Evolutionary conservation across 2,888 invertebrate species (phyloP).

Genomic region (Coleophora flavipennella): DNA sequence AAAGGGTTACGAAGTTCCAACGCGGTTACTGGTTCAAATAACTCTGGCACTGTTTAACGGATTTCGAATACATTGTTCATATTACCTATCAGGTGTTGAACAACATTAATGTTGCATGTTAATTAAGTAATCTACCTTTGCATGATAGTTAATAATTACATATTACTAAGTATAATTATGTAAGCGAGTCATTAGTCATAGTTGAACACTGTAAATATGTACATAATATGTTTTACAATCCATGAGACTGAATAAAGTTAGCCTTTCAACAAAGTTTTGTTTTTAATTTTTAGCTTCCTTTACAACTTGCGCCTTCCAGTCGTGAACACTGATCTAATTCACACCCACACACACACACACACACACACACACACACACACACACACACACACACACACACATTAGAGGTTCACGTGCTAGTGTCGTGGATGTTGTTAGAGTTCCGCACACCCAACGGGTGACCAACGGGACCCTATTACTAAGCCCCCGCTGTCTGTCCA

Average conservation of each 20-base stretch:
- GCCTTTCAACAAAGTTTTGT: conserved; percentile 12
- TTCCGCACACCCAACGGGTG: no score
- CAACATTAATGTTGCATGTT: neutral
- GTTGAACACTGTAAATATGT: conserved; percentile 12
- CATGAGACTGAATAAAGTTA: conserved; percentile 19
- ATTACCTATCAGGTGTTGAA: no score
- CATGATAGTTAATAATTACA: neutral
- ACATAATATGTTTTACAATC: conserved; percentile 10
- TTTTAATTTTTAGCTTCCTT: conserved; percentile 3
- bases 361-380: no score
- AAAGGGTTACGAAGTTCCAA: no score
- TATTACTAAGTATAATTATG: conserved; percentile 1
- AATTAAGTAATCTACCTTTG: conserved; percentile 1
- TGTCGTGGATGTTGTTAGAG: no score
- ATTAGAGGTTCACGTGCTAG: no score
- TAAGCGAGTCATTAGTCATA: conserved; percentile 13
- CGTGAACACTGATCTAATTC: no score
- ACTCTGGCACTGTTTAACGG: conserved; percentile 16
- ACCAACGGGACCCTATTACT: no score
- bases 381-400: no score
- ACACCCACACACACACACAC: no score
- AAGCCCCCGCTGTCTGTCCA: no score
- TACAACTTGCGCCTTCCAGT: no score
- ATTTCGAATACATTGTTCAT: conserved; percentile 4
- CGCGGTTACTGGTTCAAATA: neutral